A percentile compares a stretch with the other conserved stretches of the same genome.
These are phyloP conservation scores for Erebia ligea DNA, from an alignment of 2,888 invertebrate genomes.

Conservation along the genomic window DNA sequence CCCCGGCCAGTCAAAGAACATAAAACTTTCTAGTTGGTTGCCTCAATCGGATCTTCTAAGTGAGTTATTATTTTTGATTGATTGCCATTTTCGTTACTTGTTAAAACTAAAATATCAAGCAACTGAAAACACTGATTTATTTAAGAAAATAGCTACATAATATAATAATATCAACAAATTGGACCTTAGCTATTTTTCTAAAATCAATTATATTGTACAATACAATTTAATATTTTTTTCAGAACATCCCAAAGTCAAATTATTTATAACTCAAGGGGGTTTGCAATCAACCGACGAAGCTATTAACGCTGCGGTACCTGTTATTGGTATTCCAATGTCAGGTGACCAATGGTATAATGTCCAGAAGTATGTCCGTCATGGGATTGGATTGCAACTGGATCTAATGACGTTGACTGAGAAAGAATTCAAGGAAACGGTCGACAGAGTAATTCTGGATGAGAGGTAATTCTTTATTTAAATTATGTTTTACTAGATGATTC, in stretches of 20 bases:
- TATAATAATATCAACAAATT: not conserved
- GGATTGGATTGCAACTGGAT: conserved; percentile 56
- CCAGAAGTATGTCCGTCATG: conserved; percentile 50
- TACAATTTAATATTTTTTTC: not conserved
- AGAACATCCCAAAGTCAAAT: conserved; percentile 70
- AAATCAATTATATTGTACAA: too few species aligned
- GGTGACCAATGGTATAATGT: conserved; percentile 67
- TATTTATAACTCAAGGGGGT: conserved; percentile 69
- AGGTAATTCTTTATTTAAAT: conserved; percentile 43
- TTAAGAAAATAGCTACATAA: not conserved
- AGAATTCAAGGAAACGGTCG: conserved; percentile 47
- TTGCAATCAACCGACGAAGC: conserved; percentile 70
- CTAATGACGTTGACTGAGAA: conserved; percentile 50
- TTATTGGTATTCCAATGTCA: conserved; percentile 66
- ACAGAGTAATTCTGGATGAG: conserved; percentile 43
- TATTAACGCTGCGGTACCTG: conserved; percentile 61
- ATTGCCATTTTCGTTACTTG: not conserved
- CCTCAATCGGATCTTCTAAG: conserved; percentile 64
- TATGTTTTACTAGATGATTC: too few species aligned
- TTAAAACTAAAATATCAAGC: not conserved
- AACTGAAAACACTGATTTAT: not conserved
- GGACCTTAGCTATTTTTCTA: not conserved
- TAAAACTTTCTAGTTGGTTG: conserved; percentile 58
- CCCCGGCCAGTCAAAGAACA: conserved; percentile 51
- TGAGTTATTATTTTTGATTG: conserved; percentile 35